A percentile compares a stretch with the other conserved stretches of the same genome.
Conservation (phyloP, 2,888 invertebrate species). For the Campaea margaritaria region DNA sequence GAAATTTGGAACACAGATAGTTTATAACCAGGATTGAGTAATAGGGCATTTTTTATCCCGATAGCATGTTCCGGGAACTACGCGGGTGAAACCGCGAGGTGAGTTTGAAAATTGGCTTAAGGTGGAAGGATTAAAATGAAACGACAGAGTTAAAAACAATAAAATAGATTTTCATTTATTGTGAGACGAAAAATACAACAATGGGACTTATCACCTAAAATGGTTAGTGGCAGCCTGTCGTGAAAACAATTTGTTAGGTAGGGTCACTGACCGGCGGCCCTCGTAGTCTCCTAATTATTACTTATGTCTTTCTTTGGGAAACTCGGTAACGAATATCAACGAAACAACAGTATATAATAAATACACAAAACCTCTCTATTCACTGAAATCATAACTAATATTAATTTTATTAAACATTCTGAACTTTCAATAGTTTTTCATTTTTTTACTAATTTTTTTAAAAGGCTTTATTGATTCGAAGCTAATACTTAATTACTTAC, state of each 20-base stretch:
- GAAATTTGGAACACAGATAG: too few relatives aligned
- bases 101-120: too few relatives aligned
- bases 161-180: conserved; percentile 86
- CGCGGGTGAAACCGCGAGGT: too few relatives aligned
- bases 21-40: too few relatives aligned
- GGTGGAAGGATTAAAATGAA: conserved; percentile 70
- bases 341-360: conserved; percentile 70
- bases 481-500: conserved; percentile 85
- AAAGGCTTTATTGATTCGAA: conserved; percentile 85
- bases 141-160: conserved; percentile 82
- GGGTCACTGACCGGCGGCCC: conserved; percentile 45
- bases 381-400: conserved; percentile 81
- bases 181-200: conserved; percentile 86
- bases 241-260: conserved; percentile 77
- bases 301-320: conserved; percentile 83
- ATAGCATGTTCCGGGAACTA: too few relatives aligned
- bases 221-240: conserved; percentile 84
- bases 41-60: too few relatives aligned
- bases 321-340: conserved; percentile 83
- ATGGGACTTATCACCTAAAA: conserved; percentile 85
- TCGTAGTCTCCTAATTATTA: conserved; percentile 69
- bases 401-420: conserved; percentile 77
- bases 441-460: conserved; percentile 81
- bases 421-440: conserved; percentile 81
- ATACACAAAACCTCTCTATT: conserved; percentile 81